A percentile compares a stretch with the other conserved stretches of the same genome.
phyloP scores from a whole-genome alignment of 2,797 vertebrate species.

The Spinus pinus region DNA sequence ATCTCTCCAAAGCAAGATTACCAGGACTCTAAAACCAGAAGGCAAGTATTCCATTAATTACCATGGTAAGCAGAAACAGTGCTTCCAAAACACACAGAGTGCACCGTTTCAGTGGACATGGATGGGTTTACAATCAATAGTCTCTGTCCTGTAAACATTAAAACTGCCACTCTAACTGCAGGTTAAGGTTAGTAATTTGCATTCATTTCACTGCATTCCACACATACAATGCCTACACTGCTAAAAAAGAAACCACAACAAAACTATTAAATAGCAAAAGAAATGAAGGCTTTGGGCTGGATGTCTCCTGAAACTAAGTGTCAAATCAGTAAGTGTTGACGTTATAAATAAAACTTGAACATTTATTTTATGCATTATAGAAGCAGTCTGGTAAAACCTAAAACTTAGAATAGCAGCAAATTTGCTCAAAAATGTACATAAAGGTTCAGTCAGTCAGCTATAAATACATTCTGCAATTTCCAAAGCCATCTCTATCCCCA shows the following conservation, averaged over 20 bases:
- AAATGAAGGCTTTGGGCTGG: background rate
- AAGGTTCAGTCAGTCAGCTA: slow-evolving; percentile 26
- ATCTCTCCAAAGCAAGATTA: background rate
- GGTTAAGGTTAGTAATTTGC: background rate
- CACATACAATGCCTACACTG: background rate
- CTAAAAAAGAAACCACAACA: background rate
- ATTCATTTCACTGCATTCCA: background rate
- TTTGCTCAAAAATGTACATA: background rate
- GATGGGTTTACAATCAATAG: slow-evolving; percentile 60
- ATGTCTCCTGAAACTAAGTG: background rate
- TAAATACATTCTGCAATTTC: background rate
- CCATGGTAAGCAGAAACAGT: background rate
- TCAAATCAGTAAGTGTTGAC: background rate
- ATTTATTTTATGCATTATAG: background rate
- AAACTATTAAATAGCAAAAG: background rate
- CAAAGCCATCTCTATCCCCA: background rate
- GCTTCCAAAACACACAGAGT: background rate
- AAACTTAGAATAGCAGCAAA: slow-evolving; percentile 24
- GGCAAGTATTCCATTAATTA: background rate
- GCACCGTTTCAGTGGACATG: background rate
- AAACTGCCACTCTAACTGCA: slow-evolving; percentile 12
- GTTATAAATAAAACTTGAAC: slow-evolving; percentile 37
- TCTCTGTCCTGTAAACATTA: slow-evolving; percentile 61
- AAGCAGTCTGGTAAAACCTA: slow-evolving; percentile 8
- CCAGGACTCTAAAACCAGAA: background rate